phyloP scores from a whole-genome alignment of 92 coral and sea anemone species.

The Metridium senile region DNA sequence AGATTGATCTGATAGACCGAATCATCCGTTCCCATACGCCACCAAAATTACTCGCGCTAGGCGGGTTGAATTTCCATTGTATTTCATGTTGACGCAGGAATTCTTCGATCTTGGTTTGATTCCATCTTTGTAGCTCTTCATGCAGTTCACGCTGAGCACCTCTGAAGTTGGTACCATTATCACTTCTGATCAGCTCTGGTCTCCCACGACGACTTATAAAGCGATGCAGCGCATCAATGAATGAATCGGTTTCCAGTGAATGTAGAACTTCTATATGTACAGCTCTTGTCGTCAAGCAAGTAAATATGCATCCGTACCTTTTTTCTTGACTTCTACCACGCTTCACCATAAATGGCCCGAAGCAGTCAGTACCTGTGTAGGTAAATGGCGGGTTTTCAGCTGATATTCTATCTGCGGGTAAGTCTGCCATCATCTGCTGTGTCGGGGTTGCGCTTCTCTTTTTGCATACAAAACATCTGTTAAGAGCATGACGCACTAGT shows the following conservation, averaged over 20 bases:
- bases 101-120: constrained; percentile 12
- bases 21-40: constrained; percentile 41
- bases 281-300: constrained; percentile 1
- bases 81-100: constrained; percentile 18
- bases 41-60: constrained; percentile 32
- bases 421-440: not conserved
- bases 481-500: not conserved
- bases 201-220: constrained; percentile 8
- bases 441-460: not conserved
- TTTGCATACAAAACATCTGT: not conserved
- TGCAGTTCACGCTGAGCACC: constrained; percentile 3
- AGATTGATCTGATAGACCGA: constrained; percentile 15
- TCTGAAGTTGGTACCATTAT: constrained; percentile 16
- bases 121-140: not conserved
- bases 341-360: constrained; percentile 1
- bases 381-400: constrained; percentile 13
- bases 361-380: constrained; percentile 3
- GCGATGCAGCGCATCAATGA: not conserved
- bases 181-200: constrained; percentile 3
- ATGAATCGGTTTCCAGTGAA: constrained; percentile 1
- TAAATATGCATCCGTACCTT: constrained; percentile 6
- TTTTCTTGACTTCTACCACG: constrained; percentile 1
- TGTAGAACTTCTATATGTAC: constrained; percentile 4
- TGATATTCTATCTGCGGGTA: not conserved
- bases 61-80: constrained; percentile 36